Conservation (phyloP, 2,113 vertebrate genomes). For the Pseudopipra pipra region DNA sequence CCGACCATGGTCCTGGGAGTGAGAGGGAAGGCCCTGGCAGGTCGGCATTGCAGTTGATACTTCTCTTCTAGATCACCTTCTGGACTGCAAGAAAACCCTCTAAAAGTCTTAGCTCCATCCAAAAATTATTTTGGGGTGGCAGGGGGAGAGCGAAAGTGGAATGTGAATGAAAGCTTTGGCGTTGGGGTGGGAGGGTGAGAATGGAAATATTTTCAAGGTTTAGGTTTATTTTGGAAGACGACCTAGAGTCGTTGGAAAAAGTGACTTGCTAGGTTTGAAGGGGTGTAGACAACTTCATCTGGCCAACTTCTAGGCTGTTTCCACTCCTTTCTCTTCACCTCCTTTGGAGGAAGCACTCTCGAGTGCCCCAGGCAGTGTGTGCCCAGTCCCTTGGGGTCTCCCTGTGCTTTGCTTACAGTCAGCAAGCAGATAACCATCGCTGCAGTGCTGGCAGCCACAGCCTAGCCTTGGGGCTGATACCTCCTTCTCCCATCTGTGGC, state of each 20-base stretch:
- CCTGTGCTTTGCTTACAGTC: background rate
- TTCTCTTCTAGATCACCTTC: background rate
- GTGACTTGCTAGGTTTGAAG: background rate
- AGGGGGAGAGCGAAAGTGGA: background rate
- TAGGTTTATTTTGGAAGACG: conserved; percentile 3
- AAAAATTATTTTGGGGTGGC: background rate
- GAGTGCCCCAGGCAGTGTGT: background rate
- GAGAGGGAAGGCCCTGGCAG: background rate
- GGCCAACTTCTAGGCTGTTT: background rate
- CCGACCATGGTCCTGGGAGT: rapidly evolving
- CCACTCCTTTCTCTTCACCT: rapidly evolving
- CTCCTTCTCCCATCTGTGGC: background rate
- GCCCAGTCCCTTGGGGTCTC: rapidly evolving
- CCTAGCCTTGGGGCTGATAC: background rate
- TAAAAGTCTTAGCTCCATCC: background rate
- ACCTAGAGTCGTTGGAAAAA: background rate
- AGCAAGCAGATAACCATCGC: background rate
- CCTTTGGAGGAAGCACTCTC: background rate
- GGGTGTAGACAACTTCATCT: background rate
- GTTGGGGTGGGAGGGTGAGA: background rate
- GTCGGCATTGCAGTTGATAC: background rate
- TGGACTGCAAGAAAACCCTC: background rate
- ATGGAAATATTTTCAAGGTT: background rate
- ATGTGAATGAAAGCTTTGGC: background rate
- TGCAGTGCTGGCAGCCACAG: background rate